Percentiles rank a stretch among this genome's conserved stretches.
Conservation (phyloP, 2,113 vertebrate species). For the Cyanistes caeruleus region DNA sequence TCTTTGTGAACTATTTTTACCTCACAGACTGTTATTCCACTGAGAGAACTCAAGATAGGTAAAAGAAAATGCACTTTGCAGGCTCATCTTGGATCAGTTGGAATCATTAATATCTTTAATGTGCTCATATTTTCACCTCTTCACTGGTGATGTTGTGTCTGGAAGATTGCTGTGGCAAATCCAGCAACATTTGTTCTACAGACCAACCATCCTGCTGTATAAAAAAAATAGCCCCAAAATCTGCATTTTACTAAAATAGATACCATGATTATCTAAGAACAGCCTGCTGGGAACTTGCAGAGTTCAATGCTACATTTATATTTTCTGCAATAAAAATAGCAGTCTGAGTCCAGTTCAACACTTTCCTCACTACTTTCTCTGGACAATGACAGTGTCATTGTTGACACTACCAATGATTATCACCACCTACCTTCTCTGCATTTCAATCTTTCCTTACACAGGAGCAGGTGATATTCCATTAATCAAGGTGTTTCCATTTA, state of each 20-base stretch:
- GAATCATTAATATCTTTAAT: slow-evolving; percentile 14
- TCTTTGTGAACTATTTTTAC: slow-evolving; percentile 49
- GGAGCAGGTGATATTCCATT: neutral
- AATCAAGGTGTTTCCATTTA: neutral
- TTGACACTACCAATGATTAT: neutral
- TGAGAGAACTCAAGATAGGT: slow-evolving; percentile 39
- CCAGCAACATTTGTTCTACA: neutral
- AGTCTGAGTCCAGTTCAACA: neutral
- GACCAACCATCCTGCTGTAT: neutral
- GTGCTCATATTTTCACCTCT: neutral
- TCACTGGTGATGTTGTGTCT: neutral
- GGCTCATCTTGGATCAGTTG: neutral
- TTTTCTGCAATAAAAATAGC: neutral
- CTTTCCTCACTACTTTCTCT: neutral
- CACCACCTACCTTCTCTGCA: neutral
- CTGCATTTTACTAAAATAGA: neutral
- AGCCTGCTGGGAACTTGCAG: neutral
- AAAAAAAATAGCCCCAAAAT: neutral
- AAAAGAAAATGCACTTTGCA: slow-evolving; percentile 46
- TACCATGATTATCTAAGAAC: neutral
- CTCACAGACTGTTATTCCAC: slow-evolving; percentile 40
- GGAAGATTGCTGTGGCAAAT: neutral
- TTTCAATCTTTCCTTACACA: neutral
- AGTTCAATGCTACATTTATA: neutral
- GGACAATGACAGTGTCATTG: neutral